Conservation (phyloP, 35 echinoderm and acorn worm species). For the Strongylocentrotus purpuratus region DNA sequence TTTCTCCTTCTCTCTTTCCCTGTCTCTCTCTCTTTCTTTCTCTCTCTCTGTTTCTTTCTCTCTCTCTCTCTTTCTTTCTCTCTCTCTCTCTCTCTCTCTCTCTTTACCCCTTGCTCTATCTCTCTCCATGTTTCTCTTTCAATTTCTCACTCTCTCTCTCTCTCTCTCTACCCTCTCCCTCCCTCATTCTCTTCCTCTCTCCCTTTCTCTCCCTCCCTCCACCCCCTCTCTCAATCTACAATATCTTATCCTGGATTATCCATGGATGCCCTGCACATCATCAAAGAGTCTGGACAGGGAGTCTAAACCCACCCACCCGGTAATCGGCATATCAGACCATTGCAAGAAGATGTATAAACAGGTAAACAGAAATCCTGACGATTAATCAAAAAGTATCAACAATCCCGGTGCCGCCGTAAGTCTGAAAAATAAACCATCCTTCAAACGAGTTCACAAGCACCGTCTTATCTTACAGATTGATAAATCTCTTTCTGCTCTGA, state of each 20-base stretch:
- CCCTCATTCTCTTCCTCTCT: too few relatives aligned
- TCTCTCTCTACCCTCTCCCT: too few relatives aligned
- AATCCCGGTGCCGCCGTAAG: not conserved
- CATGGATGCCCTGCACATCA: not conserved
- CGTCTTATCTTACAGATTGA: not conserved
- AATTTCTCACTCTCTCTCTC: too few relatives aligned
- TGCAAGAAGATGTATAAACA: not conserved
- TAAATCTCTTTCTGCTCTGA: not conserved
- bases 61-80: too few relatives aligned
- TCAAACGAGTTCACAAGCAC: not conserved
- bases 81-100: too few relatives aligned
- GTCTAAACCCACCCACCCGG: not conserved
- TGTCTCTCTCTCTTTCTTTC: too few relatives aligned
- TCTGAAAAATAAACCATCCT: conserved; percentile 18
- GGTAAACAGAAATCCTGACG: not conserved
- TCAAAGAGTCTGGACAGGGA: not conserved
- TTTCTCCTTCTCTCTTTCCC: too few relatives aligned
- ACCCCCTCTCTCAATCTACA: not conserved
- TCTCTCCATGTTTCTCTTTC: too few relatives aligned
- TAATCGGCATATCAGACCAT: not conserved
- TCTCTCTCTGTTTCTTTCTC: too few relatives aligned
- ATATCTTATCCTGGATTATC: not conserved
- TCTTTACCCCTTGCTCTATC: too few relatives aligned
- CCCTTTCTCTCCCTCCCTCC: too few relatives aligned
- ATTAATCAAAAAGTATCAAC: conserved; percentile 19